Conservation (phyloP, 1,140 invertebrate genomes). For the Schlechtendalia chinensis region DNA sequence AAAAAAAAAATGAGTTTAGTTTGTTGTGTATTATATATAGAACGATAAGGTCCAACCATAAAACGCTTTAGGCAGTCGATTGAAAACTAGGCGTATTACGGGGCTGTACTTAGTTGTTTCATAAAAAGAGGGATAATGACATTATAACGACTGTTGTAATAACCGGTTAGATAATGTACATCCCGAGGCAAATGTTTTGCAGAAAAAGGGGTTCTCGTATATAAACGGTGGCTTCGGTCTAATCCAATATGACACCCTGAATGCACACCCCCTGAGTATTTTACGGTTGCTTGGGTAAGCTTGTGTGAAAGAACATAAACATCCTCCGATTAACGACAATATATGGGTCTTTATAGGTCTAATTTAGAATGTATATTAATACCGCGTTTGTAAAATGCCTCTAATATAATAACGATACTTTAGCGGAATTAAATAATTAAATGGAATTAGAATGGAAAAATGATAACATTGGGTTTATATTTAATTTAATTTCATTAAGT, state of each 20-base stretch:
- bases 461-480: too few relatives aligned
- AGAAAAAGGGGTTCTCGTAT: conserved; percentile 35
- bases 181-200: conserved; percentile 44
- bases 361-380: neutral
- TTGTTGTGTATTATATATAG: neutral
- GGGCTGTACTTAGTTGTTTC: neutral
- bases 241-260: conserved; percentile 46
- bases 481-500: too few relatives aligned
- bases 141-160: conserved; percentile 47
- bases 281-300: conserved; percentile 29
- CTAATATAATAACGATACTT: too few relatives aligned
- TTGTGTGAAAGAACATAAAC: conserved; percentile 40
- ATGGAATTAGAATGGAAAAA: too few relatives aligned
- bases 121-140: conserved; percentile 40
- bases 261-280: conserved; percentile 37
- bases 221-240: neutral
- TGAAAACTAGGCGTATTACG: neutral
- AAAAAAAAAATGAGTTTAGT: neutral
- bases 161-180: conserved; percentile 46
- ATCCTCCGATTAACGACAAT: conserved; percentile 27
- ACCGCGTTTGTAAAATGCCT: neutral
- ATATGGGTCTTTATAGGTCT: conserved; percentile 1
- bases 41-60: neutral
- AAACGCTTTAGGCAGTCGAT: conserved; percentile 18
- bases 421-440: too few relatives aligned